These are phyloP conservation scores for Vanessa tameamea DNA, from an alignment of 1,140 invertebrate species.

Conservation along the genomic window DNA sequence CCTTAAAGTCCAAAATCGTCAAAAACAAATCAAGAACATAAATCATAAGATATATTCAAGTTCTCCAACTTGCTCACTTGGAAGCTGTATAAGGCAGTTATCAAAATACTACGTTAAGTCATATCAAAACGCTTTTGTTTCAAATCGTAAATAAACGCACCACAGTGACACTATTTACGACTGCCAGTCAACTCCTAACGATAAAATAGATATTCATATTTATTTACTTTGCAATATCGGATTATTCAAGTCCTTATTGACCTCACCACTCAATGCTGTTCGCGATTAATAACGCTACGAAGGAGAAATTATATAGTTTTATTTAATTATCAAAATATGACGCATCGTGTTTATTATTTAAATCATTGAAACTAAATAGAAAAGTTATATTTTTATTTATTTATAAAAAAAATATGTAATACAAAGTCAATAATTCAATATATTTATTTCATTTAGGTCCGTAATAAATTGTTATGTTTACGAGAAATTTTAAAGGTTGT, in stretches of 20 bases:
- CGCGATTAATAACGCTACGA: conserved; percentile 1
- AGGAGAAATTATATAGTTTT: conserved; percentile 24
- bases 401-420: neutral
- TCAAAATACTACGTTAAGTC: no score
- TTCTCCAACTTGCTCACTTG: no score
- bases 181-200: neutral
- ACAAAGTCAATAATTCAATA: neutral
- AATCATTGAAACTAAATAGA: neutral
- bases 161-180: conserved; percentile 4
- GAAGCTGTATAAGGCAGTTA: no score
- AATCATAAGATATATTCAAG: no score
- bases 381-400: neutral
- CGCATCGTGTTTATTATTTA: neutral
- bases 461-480: conserved; percentile 1
- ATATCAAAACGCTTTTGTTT: no score
- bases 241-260: conserved; percentile 25
- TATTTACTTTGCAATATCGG: conserved; percentile 23
- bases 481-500: conserved; percentile 18
- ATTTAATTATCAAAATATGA: conserved; percentile 6
- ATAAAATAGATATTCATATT: conserved; percentile 14
- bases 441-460: conserved; percentile 2
- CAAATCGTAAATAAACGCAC: neutral
- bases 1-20: no score
- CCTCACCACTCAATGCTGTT: conserved; percentile 19
- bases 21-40: no score